Base-by-base conservation (phyloP, 2,113 vertebrate genomes). In the Ammodytes dubius region DNA sequence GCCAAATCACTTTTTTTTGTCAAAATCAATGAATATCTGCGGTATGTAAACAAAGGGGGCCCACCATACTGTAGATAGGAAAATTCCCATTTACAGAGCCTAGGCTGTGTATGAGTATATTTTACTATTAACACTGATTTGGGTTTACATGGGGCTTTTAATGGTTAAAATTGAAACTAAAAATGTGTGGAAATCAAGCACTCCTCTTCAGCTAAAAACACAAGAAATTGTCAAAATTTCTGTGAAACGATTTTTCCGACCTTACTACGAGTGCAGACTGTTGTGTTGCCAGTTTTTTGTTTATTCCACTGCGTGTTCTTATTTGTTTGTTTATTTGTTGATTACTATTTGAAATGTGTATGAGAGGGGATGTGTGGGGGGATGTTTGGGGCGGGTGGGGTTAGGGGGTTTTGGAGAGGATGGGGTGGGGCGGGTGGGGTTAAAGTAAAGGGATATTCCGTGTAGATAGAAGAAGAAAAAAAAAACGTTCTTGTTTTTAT, bases 241-340 rank as follows among this genome's bases (percentile, higher is more conserved):
- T 78, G n/a, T 12, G 3, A 63, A 27, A 27, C 27, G 27, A 27
- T 27, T 75, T 81, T 82, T 80, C 74, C 69, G 74, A 88, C 71
- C 79, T 2, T 82, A 54, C 63, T 79, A 65, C 4, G 86, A 83
- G 87, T 89, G 88, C 86, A 88, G 89, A 82, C 89, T 85, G 86
- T 90, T 86, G 91, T 92, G 92, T 92, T 92, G 84, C 74, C 27
- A 54, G 84, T 89, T 93, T 93, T 27, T 81, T 78, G 84, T 91
- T 92, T 78, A 73, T 83, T 85, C 77, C 86, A 89, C 84, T 82
- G 91, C 2, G 89, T 93, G 91, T 92, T 92, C 2, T 70, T 66
- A 56, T 77, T 81, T 53, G 56, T 86, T 83, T 82, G 86, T 89
- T 91, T 77, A 78, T 90, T 88, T 88, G 86, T 87, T 87, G 76